Base-by-base conservation (phyloP, 2,888 invertebrate species). In the Taenaris catops region DNA sequence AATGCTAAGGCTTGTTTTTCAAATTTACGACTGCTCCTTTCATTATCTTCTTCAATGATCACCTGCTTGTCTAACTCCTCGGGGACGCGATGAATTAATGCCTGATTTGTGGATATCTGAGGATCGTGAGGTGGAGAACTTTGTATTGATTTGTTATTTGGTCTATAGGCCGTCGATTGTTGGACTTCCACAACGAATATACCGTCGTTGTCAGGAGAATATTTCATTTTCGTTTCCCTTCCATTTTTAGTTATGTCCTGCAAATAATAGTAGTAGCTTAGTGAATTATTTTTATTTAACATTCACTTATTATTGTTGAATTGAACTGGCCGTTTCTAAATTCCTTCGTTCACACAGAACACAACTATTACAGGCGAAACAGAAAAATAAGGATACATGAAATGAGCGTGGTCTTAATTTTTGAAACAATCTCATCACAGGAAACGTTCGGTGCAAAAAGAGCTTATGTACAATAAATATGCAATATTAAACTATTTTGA, bases 101-200 rank as follows among this genome's bases (percentile, higher is more conserved):
- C 87, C 41, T 76, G 80, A 49, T 86, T 84, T n/a, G 84, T 80
- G 4, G 86, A 80, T 33, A 83, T 81, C 44, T 86, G 78, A 16
- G 80, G 75, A 35, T 84, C 76, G 8, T 68, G 72, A 0, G 62
- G 71, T 5, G 71, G 79, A 0, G 72, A 78, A 53, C 53, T 80
- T 20, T 62, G 71, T 11, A 58, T 48, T 6, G 58, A 49, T 48
- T 73, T 87, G 63, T 73, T 87, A 63, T 61, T 83, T 17, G 78
- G 69, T 55, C 73, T 63, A 57, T 79, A 72, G 4, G 70, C 63
- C 2, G 81, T 61, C 1, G 81, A 86, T 63, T 84, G 86, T 37
- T 78, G 84, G 0, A 91, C 92, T 61, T 93, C 93, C 0, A 93
- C 93, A 2, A 93, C 92, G 52, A 93, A 93, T 17, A 93, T 92